These are phyloP conservation scores for Cnemophilus loriae DNA, from an alignment of 2,113 vertebrate genomes.

Conservation along the genomic window DNA sequence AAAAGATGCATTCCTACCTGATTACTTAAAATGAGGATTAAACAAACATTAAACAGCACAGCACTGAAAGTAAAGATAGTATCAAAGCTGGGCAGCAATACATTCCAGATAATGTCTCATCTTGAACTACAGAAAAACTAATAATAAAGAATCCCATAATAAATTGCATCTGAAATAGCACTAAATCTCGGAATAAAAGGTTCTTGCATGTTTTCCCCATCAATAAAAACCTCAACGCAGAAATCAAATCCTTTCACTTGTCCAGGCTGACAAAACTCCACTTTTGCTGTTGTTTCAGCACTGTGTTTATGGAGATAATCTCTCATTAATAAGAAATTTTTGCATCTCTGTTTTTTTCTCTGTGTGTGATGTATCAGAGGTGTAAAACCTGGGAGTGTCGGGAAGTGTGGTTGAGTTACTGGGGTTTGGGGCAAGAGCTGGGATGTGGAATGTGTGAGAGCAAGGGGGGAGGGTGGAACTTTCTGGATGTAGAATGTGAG, in stretches of 20 bases:
- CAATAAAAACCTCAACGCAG: not conserved
- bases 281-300: not conserved
- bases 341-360: not conserved
- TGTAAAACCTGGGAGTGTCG: not conserved
- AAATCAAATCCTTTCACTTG: not conserved
- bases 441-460: not conserved
- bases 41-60: not conserved
- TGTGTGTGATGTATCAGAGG: not conserved
- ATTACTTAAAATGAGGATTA: constrained; percentile 1
- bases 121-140: not conserved
- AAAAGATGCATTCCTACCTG: not conserved
- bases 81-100: not conserved
- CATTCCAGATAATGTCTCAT: not conserved
- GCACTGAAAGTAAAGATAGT: not conserved
- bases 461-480: no score
- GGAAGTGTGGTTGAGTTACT: not conserved
- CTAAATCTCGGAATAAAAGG: not conserved
- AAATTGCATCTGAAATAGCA: not conserved
- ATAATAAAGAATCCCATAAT: not conserved
- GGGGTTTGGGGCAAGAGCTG: not conserved
- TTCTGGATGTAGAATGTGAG: not conserved
- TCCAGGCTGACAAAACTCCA: not conserved
- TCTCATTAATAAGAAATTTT: not conserved
- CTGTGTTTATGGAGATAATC: not conserved
- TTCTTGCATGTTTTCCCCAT: not conserved